Conservation (phyloP, 2,888 invertebrate species). For the Sylvicola cinctus region DNA sequence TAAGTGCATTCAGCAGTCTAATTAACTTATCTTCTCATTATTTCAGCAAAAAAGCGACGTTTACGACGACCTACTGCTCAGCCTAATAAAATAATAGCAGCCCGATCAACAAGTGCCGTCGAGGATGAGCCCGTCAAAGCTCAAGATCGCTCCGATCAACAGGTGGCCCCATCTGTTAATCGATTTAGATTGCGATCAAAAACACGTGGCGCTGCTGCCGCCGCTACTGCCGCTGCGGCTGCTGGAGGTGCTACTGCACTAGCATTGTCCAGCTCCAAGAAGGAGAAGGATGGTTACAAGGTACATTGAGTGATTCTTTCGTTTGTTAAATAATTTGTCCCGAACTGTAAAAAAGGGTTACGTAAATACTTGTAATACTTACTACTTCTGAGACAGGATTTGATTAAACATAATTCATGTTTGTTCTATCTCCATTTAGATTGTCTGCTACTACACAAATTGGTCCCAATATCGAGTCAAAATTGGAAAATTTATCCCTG, state of each 20-base stretch:
- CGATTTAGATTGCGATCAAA: slow-evolving; percentile 40
- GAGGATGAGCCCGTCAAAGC: slow-evolving; percentile 25
- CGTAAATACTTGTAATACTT: no score
- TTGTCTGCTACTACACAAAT: slow-evolving; percentile 95
- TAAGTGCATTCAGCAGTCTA: no score
- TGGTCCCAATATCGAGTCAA: slow-evolving; percentile 94
- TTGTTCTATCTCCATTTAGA: slow-evolving; percentile 24
- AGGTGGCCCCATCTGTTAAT: slow-evolving; percentile 24
- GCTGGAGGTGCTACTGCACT: slow-evolving; percentile 23
- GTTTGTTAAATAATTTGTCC: not conserved
- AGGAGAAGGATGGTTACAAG: slow-evolving; percentile 51
- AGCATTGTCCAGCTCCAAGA: slow-evolving; percentile 34
- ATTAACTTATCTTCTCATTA: slow-evolving; percentile 1
- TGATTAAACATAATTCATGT: no score
- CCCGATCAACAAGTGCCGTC: slow-evolving; percentile 32
- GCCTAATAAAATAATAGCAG: slow-evolving; percentile 8
- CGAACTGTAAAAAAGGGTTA: no score
- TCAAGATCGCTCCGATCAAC: slow-evolving; percentile 8
- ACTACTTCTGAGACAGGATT: not conserved
- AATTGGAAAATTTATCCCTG: slow-evolving; percentile 78
- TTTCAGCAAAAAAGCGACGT: slow-evolving; percentile 19
- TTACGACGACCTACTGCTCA: slow-evolving; percentile 9
- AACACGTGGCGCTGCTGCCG: slow-evolving; percentile 24
- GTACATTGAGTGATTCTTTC: slow-evolving; percentile 16
- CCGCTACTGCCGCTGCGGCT: slow-evolving; percentile 39